Percentiles rank a stretch among this genome's conserved stretches.
Conservation (phyloP, 1,140 invertebrate genomes). For the Lepidurus arcticus region DNA sequence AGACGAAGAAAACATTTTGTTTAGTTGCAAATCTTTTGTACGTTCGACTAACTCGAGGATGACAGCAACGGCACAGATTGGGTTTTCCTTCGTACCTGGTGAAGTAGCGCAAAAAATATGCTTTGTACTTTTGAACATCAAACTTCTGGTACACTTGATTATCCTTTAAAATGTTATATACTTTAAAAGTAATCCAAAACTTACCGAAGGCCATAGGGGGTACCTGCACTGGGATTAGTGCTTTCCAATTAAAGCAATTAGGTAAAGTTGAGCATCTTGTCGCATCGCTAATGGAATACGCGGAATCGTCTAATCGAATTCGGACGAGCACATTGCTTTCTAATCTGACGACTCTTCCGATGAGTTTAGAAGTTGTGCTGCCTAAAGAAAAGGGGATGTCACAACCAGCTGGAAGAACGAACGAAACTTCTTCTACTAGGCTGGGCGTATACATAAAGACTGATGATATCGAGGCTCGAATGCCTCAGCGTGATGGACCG, state of each 20-base stretch:
- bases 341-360: neutral
- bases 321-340: neutral
- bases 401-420: too few species aligned
- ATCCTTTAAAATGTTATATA: neutral
- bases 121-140: neutral
- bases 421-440: too few species aligned
- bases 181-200: neutral
- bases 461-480: too few species aligned
- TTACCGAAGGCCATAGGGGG: neutral
- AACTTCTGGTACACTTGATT: neutral
- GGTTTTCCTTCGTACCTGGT: neutral
- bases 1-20: neutral
- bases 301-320: neutral
- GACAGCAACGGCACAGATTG: neutral
- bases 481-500: too few species aligned
- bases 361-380: too few species aligned
- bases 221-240: neutral
- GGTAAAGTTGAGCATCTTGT: neutral
- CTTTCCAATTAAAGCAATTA: neutral
- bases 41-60: neutral
- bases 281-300: neutral
- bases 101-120: neutral
- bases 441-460: too few species aligned
- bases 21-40: neutral
- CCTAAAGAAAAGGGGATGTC: too few species aligned